Base-by-base conservation (phyloP, 1,140 invertebrate genomes). In the Cepaea nemoralis region DNA sequence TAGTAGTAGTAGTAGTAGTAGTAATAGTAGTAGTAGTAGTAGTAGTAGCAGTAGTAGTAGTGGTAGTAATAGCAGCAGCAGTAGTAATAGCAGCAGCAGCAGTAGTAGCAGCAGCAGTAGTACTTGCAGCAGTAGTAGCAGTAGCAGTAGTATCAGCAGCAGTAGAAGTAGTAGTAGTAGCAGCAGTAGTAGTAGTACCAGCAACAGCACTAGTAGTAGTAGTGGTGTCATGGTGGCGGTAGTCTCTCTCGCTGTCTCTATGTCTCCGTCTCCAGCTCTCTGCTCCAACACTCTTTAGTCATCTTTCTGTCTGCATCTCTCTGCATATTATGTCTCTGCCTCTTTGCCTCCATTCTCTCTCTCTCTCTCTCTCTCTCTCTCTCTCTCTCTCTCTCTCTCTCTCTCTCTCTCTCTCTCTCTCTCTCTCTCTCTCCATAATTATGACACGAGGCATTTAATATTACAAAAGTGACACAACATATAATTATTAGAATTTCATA, bases 311-410 rank as follows among this genome's bases (percentile, higher is more conserved):
- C 45, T 48, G 8, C 45, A 8, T 48, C 45, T 48, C 45, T 48
- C 19, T 48, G 8, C n/a, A n/a, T n/a, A n/a, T n/a, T 48, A 8
- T 67, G 10, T 67, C 63, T n/a, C 63, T 67, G 10, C 27, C 63
- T 67, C 63, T 35, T n/a, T 35, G 10, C 24, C 33, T 35, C 33
- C 24, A 8, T n/a, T n/a, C 24, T 12, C 63, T 67, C 63, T 67
- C 63, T 67, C 63, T 67, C 63, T 67, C 63, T 67, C 63, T 67
- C 63, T 67, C 63, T 67, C 63, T 67, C 63, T 67, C 63, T 67
- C 24, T n/a, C 24, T n/a, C 63, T n/a, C 63, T 67, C 63, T 67
- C 63, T 67, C 63, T 67, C 63, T 67, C 63, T n/a, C 24, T n/a
- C 24, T n/a, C 63, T 67, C 63, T 67, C 24, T 67, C 63, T 67